Conservation (phyloP, 2,888 invertebrate species). For the Deilephila elpenor region DNA sequence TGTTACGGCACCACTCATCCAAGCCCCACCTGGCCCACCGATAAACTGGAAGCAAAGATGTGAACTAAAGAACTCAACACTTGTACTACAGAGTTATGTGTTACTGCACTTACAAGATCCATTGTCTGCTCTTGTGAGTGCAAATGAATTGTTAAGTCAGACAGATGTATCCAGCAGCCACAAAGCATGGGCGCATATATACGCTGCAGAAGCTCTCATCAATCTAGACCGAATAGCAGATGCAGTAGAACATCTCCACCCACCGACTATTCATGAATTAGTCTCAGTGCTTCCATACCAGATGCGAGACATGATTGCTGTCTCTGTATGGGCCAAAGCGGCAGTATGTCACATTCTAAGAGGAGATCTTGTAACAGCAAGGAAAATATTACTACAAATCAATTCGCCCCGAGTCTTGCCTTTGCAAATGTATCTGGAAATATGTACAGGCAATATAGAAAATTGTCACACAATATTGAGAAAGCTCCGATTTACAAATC, state of each 20-base stretch:
- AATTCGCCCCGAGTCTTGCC: slow-evolving; percentile 78
- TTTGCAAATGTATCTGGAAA: slow-evolving; percentile 85
- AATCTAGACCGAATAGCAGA: slow-evolving; percentile 92
- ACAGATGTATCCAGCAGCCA: slow-evolving; percentile 83
- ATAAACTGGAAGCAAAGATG: slow-evolving; percentile 86
- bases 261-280: slow-evolving; percentile 86
- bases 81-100: slow-evolving; percentile 93
- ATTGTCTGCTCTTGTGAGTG: slow-evolving; percentile 90
- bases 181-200: slow-evolving; percentile 93
- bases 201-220: slow-evolving; percentile 94
- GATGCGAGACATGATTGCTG: slow-evolving; percentile 78
- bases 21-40: slow-evolving; percentile 86
- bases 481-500: slow-evolving; percentile 67
- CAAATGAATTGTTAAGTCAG: slow-evolving; percentile 89
- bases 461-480: slow-evolving; percentile 78
- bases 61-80: slow-evolving; percentile 86
- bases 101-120: slow-evolving; percentile 93
- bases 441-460: slow-evolving; percentile 80
- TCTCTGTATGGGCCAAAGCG: slow-evolving; percentile 82
- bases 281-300: slow-evolving; percentile 75
- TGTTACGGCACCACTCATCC: slow-evolving; percentile 62
- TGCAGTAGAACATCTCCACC: slow-evolving; percentile 93
- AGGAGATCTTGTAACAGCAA: slow-evolving; percentile 77
- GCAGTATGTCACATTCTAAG: slow-evolving; percentile 79
- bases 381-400: slow-evolving; percentile 78